Percentiles rank a stretch among this genome's conserved stretches.
These are phyloP conservation scores for Papilio helenus DNA, from an alignment of 1,140 invertebrate genomes.

Conservation along the genomic window DNA sequence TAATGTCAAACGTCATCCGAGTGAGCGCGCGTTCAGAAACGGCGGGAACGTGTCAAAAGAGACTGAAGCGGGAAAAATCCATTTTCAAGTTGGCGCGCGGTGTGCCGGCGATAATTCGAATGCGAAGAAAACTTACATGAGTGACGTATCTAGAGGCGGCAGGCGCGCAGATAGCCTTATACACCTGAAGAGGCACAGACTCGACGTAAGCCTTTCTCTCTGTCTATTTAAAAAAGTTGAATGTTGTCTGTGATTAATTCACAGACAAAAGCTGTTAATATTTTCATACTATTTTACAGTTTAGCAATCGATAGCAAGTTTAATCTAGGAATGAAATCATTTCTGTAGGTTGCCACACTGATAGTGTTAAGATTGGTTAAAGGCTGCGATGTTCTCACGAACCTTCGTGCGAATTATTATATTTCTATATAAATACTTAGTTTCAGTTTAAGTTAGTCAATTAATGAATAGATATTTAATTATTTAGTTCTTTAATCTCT, in stretches of 20 bases:
- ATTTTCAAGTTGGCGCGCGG: constrained; percentile 50
- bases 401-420: constrained; percentile 16
- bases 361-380: constrained; percentile 21
- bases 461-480: neutral
- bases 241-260: constrained; percentile 50
- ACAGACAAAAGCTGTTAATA: too few species aligned
- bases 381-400: constrained; percentile 33
- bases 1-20: constrained; percentile 37
- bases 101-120: constrained; percentile 47
- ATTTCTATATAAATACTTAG: neutral
- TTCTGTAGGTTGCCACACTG: neutral
- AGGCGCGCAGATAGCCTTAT: constrained; percentile 55
- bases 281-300: neutral
- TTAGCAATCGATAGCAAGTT: constrained; percentile 14
- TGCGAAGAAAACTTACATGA: constrained; percentile 61
- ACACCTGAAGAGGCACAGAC: constrained; percentile 50
- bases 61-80: constrained; percentile 46
- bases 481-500: neutral
- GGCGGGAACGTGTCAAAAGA: constrained; percentile 37
- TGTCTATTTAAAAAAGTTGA: constrained; percentile 61
- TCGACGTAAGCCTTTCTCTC: constrained; percentile 60
- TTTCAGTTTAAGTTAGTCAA: neutral
- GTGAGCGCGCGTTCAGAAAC: constrained; percentile 25
- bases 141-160: constrained; percentile 63
- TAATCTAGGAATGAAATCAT: constrained; percentile 30